Percentiles rank a stretch among this genome's conserved stretches.
phyloP scores from a whole-genome alignment of 2,113 vertebrate species.

The Psittacula cyanocephala region DNA sequence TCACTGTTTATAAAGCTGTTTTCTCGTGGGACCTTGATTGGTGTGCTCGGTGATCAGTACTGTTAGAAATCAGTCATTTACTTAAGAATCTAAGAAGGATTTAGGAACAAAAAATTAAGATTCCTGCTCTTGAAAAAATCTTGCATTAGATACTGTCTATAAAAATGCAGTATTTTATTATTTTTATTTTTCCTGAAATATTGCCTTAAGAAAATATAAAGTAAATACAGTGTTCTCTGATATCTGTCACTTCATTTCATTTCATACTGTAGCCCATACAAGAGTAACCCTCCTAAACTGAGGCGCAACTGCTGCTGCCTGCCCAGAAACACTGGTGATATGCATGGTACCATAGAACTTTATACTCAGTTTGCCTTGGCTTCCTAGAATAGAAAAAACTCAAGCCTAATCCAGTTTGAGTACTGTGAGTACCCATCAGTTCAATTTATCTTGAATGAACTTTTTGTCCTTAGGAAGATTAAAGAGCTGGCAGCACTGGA shows the following conservation, averaged over 20 bases:
- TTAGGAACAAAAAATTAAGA: background rate
- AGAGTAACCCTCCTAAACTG: background rate
- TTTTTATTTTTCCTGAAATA: background rate
- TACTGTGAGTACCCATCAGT: background rate
- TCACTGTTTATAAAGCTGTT: background rate
- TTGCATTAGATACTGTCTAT: background rate
- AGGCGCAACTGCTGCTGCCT: background rate
- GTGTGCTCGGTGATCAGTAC: rapidly evolving
- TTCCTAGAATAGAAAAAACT: background rate
- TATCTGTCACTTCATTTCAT: background rate
- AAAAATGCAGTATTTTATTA: background rate
- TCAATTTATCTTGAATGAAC: background rate
- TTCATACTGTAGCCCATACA: background rate
- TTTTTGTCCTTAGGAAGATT: slow-evolving; percentile 11
- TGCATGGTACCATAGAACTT: background rate
- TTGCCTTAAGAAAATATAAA: background rate
- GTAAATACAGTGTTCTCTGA: background rate
- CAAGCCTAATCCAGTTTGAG: background rate
- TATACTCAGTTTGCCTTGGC: background rate
- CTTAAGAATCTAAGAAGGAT: background rate
- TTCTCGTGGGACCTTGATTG: background rate
- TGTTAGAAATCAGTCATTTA: background rate
- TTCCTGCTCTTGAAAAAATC: background rate
- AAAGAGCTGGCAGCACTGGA: background rate
- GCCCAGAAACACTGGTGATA: background rate